Percentiles rank a stretch among this genome's conserved stretches.
Conservation (phyloP, 2,797 vertebrate genomes). For the Platyrinchus mystaceus region DNA sequence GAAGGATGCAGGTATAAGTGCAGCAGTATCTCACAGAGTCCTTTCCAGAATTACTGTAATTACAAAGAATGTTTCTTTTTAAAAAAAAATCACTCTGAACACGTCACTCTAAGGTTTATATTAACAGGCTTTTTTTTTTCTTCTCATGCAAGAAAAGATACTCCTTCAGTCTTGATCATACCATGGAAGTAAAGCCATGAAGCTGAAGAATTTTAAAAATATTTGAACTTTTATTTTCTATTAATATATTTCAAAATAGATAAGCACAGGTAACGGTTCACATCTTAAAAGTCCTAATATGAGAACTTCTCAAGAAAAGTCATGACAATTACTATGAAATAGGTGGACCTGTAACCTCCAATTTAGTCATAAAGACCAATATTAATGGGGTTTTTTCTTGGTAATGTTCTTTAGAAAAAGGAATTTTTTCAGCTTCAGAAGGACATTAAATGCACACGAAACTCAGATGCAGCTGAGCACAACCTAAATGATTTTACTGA, state of each 20-base stretch:
- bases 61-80: background rate
- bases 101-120: background rate
- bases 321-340: background rate
- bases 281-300: background rate
- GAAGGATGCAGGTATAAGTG: background rate
- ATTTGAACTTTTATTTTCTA: background rate
- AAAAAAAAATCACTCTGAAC: background rate
- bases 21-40: background rate
- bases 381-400: background rate
- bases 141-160: background rate
- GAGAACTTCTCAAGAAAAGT: background rate
- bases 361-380: background rate
- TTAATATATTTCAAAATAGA: background rate
- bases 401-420: background rate
- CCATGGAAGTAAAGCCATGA: background rate
- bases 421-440: background rate
- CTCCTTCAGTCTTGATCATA: background rate
- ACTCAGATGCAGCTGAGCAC: background rate
- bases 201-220: background rate
- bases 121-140: background rate
- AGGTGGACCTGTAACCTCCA: background rate
- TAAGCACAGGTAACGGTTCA: background rate
- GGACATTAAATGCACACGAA: background rate
- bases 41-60: background rate
- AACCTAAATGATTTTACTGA: background rate